Evolutionary conservation across 1,140 invertebrate species (phyloP), one percentile per base, ranked within the genome.

Genomic region (Cotesia chilonis): DNA sequence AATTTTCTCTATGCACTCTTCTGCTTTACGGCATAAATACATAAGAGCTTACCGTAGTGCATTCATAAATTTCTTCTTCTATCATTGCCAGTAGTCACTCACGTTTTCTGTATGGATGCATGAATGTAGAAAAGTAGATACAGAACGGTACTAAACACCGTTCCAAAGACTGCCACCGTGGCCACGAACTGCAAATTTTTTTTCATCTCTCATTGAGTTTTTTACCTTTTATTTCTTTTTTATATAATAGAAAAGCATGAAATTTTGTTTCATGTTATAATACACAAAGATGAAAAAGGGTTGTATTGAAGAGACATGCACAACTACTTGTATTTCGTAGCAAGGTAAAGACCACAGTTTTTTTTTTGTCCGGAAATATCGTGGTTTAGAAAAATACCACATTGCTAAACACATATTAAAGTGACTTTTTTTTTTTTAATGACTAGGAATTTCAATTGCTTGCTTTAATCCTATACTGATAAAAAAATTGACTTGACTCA

Each of bases 331-430:
- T 60, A 60, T 60, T 60, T 60, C 35, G 20, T 20, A 20, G 28
- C 4, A 36, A 4, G 10, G 59, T 60, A 20, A 4, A 60, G 59
- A 60, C 59, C 59, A 20, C 59, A 3, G 28, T 10, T 9, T 36
- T 60, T n/a, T 60, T 60, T 60, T 60, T 60, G 28, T 20, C 12
- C 59, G 20, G 59, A 36, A 60, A 60, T 17, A 60, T 60, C 59
- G 7, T 35, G 9, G 59, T 10, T 60, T 12, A 57, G 12, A 57
- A 57, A 57, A 57, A 57, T 7, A 20, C 2, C 5, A 20, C 3
- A 10, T 7, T 14, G 4, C 4, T 3, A 12, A 20, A 7, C 20
- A 60, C 59, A 60, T 36, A 60, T 60, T 36, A 10, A 14, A 3
- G 12, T 55, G 52, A 55, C 12, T n/a, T 55, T 55, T 55, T 55